Base-by-base conservation (phyloP, 2,113 vertebrate genomes). In the Zosterops japonicus region DNA sequence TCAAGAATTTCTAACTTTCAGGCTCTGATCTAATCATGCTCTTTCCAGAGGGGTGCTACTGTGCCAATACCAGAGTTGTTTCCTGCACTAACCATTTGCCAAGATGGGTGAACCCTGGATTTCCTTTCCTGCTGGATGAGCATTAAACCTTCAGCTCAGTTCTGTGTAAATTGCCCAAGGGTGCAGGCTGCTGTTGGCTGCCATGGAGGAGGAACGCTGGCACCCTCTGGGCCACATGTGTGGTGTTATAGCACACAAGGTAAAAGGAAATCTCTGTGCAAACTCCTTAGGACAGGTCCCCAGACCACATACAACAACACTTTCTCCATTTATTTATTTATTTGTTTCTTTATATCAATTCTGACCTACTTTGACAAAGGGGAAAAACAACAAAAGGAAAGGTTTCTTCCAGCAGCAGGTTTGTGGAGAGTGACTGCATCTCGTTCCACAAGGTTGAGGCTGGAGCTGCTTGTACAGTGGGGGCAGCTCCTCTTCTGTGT, bases 251-350 rank as follows among this genome's bases (percentile, higher is more conserved):
- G 0, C 6, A 44, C 25, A 28, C 14, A 61, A 67, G 55, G n/a
- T 64, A 33, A 31, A 80, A 56, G 46, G 46, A 64, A 47, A 49
- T 10, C 39, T 79, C 59, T 35, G 24, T 52, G 72, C 90, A 65
- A 4, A 41, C 17, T 41, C 28, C 28, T 28, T 53, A 4, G 41
- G 17, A 44, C 0, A 4, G n/a, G 17, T 72, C 42, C 60, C 36
- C 1, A 2, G 41, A 74, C 31, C 44, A 65, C 1, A 5, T 12
- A 31, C 2, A 27, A 6, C 36, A 64, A 2, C 15, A 8, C 24
- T 53, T 70, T 53, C 41, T 11, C 2, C 35, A 4, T 74, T 56
- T 47, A 3, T 69, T 72, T 61, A 20, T 42, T 74, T 67, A 11
- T 28, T 39, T 59, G 9, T 36, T 74, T 65, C 23, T 41, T 17